phyloP scores from a whole-genome alignment of 2,113 vertebrate genomes.

The Shinisaurus crocodilurus region DNA sequence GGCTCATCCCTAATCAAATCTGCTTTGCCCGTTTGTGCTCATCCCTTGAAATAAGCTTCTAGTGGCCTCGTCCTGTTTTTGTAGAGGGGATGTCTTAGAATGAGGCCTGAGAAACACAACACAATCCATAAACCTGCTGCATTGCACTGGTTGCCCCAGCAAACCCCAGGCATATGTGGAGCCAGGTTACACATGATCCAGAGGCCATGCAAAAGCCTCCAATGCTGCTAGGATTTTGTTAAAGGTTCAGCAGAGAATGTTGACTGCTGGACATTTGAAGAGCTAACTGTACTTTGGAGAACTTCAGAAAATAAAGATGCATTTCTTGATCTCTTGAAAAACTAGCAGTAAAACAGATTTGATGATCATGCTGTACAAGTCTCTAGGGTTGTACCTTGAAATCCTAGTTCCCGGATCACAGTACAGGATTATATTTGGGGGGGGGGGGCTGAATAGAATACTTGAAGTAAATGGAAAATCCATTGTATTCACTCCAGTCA shows the following conservation, averaged over 20 bases:
- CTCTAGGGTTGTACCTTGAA: background rate
- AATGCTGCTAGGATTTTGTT: background rate
- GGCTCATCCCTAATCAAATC: background rate
- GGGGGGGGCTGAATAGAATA: background rate
- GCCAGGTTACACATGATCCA: background rate
- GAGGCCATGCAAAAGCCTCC: background rate
- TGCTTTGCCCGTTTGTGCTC: slow-evolving; percentile 32
- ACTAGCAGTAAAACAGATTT: background rate
- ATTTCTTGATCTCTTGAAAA: background rate
- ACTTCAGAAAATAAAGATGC: background rate
- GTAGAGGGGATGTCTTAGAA: background rate
- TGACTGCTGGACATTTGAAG: background rate
- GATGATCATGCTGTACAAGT: background rate
- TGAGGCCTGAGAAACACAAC: background rate
- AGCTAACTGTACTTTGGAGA: background rate
- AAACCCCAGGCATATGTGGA: background rate
- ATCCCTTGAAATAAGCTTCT: slow-evolving; percentile 55
- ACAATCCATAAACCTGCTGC: background rate
- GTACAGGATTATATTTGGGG: background rate
- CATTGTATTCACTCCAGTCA: background rate
- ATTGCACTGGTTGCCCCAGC: background rate
- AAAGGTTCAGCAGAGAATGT: background rate
- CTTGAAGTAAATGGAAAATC: background rate
- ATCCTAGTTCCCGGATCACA: background rate
- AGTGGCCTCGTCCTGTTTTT: slow-evolving; percentile 32